Evolutionary conservation across 2,888 invertebrate species (phyloP).

Genomic region (Eulithis prunata): DNA sequence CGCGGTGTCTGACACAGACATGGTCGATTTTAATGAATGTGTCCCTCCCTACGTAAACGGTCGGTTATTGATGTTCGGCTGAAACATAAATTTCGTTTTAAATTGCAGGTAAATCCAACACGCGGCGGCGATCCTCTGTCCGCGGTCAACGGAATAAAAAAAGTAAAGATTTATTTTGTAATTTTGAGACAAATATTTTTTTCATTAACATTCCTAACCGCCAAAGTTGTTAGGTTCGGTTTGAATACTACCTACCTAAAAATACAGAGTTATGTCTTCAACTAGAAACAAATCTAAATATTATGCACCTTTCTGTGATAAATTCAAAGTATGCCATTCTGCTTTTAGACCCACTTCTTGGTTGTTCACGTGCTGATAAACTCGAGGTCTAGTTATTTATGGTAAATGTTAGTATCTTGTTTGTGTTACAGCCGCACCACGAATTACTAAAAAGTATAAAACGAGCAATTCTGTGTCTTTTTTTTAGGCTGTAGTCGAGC

Average conservation of each 20-base stretch:
- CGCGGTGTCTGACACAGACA: slow-evolving; percentile 19
- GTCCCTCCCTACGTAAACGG: slow-evolving; percentile 1
- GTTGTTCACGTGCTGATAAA: not conserved
- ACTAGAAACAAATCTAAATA: too few relatives aligned
- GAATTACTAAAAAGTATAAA: not conserved
- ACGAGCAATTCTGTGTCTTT: not conserved
- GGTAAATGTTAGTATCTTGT: not conserved
- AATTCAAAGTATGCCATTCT: too few relatives aligned
- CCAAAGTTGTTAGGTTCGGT: not conserved
- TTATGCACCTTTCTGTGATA: too few relatives aligned
- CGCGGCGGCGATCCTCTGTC: slow-evolving; percentile 85
- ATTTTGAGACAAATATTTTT: slow-evolving; percentile 20
- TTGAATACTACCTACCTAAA: not conserved
- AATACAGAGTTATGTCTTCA: too few relatives aligned
- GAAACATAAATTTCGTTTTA: slow-evolving; percentile 40
- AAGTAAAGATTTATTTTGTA: slow-evolving; percentile 59
- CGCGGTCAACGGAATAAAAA: slow-evolving; percentile 82
- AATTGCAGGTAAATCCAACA: slow-evolving; percentile 82
- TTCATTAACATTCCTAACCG: slow-evolving; percentile 17
- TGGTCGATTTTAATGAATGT: not conserved
- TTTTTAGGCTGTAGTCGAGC: slow-evolving; percentile 86
- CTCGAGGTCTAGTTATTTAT: not conserved
- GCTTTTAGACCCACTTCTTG: not conserved
- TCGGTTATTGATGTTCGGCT: slow-evolving; percentile 13
- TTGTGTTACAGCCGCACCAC: not conserved